Evolutionary conservation across 2,888 invertebrate species (phyloP), one percentile per base, ranked within the genome.

Genomic region (Hedya salicella): DNA sequence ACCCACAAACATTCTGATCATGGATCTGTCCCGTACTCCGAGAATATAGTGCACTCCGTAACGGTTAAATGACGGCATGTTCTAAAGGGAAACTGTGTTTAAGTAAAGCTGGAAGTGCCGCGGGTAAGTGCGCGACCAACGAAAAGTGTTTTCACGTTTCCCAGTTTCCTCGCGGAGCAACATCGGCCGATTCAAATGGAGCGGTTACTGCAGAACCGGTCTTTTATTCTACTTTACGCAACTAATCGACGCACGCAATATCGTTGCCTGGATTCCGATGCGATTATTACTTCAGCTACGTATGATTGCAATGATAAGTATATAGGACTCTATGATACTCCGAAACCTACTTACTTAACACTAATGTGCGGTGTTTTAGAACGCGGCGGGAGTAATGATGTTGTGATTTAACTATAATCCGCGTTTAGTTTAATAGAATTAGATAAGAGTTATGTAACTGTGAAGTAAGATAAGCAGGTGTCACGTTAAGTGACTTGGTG

Each of bases 201-300:
- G 87, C 89, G 89, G 83, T 76, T 85, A 84, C 75, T 72, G 70
- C 75, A 78, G 81, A 85, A 89, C 83, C 83, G 88, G 87, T 86
- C 71, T 78, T 80, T 83, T 79, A 80, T 79, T 76, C 80, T 73
- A 79, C 75, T 88, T 89, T 91, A 85, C 88, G 89, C 89, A 91
- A 91, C 81, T 74, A 71, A 74, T 78, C 80, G 76, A 83, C 84
- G 89, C 61, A 66, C 61, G 66, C 89, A 90, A 88, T 84, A 81
- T 78, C 79, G 83, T 84, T 79, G 81, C 82, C 80, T 85, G 84
- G 80, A 88, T 88, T 87, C 84, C 86, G 78, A 75, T 73, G 78
- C 76, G 77, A 77, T 86, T 79, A 85, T 85, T 87, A 88, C 88
- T 81, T 81, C 83, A 82, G 82, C 85, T 87, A 87, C 25, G 64